phyloP scores from a whole-genome alignment of 2,888 invertebrate species.

The Amaurobius ferox region DNA sequence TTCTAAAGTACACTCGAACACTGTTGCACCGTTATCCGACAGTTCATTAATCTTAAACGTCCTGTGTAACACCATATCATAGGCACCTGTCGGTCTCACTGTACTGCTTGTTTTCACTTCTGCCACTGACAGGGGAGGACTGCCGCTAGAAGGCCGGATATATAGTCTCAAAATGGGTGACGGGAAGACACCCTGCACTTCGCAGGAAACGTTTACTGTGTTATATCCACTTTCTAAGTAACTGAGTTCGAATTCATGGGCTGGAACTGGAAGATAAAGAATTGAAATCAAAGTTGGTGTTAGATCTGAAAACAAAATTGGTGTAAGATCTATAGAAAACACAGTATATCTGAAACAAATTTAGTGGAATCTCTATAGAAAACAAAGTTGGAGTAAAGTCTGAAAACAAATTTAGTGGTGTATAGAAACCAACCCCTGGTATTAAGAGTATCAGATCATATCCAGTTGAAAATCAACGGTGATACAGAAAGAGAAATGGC shows the following conservation, averaged over 20 bases:
- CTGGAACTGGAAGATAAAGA: conserved; percentile 65
- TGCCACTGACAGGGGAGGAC: conserved; percentile 31
- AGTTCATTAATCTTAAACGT: conserved; percentile 54
- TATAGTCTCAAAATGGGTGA: conserved; percentile 49
- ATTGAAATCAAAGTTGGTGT: no score
- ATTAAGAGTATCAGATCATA: no score
- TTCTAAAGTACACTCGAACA: conserved; percentile 72
- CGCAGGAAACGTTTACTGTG: conserved; percentile 61
- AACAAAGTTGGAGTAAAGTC: no score
- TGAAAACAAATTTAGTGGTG: no score
- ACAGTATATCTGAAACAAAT: no score
- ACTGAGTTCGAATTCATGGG: conserved; percentile 45
- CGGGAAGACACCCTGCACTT: conserved; percentile 59
- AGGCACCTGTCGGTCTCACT: conserved; percentile 43
- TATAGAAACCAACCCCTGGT: no score
- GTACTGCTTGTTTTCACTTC: conserved; percentile 14
- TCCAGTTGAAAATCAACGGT: no score
- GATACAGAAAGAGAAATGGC: no score
- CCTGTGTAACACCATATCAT: conserved; percentile 49
- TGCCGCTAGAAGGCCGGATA: conserved; percentile 37
- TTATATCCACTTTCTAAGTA: conserved; percentile 47
- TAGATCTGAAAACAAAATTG: no score
- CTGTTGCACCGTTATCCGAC: conserved; percentile 51
- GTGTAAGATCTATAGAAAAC: no score
- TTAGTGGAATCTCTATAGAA: no score